Evolutionary conservation across 1,140 invertebrate genomes (phyloP), one percentile per base, ranked within the genome.

Genomic region (Pseudachorutes palmiensis): DNA sequence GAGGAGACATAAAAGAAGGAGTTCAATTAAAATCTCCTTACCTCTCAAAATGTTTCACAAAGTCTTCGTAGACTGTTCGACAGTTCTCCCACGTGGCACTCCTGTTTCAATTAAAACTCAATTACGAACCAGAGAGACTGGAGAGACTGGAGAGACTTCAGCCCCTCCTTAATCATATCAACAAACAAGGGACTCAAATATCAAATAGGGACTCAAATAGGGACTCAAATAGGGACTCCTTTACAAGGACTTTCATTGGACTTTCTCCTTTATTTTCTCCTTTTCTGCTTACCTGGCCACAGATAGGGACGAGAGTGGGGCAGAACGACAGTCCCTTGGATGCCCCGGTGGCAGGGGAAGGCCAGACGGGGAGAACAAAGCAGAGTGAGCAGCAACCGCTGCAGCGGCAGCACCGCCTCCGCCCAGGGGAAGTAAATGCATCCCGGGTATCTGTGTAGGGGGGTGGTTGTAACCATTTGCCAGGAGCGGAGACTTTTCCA

Each of bases 401-500:
- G 88, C 75, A 29, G 75, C 72, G 78, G 82, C 75, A 86, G 83
- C 79, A 88, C 89, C 89, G 90, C 90, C 79, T 90, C 91, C 76
- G 16, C 70, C 72, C 49, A 79, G 70, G n/a, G 79, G 78, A 76
- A 80, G 78, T 69, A 80, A 78, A 28, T 80, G 80, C 87, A 94
- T 92, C 74, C 91, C 91, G 75, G 88, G 89, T 69, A 91, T 83
- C 77, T 91, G 88, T 72, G 92, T 92, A 55, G 92, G 91, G 64
- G 90, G 90, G 71, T 92, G 91, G 81, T 94, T 94, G 83, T 95
- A 96, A 36, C 92, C 93, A 77, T 96, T 96, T 36, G 91, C 89
- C 62, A 96, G 81, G 5, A 94, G 82, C 24, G 91, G 91, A 29
- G 90, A 92, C 79, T 96, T 95, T 78, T 94, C 91, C 83, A 93